Conservation (phyloP, 1,140 invertebrate genomes). For the Rhopalosiphum padi region DNA sequence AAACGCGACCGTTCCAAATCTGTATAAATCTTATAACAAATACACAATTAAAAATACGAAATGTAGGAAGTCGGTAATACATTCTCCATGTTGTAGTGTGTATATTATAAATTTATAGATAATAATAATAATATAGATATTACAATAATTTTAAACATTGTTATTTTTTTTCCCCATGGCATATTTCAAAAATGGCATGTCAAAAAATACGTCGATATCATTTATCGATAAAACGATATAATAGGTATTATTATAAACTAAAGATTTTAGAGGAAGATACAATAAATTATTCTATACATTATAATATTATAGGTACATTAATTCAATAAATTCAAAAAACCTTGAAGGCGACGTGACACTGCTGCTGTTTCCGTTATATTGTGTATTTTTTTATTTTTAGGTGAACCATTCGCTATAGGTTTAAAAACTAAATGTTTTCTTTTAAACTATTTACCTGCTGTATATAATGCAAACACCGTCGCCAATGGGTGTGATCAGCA, state of each 20-base stretch:
- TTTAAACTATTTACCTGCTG: neutral
- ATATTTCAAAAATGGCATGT: neutral
- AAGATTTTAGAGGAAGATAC: too few relatives aligned
- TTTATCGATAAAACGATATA: too few relatives aligned
- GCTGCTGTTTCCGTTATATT: neutral
- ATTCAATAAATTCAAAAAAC: neutral
- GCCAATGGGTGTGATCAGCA: neutral
- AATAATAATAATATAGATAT: neutral
- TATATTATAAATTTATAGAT: neutral
- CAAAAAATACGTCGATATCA: neutral
- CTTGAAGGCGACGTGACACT: too few relatives aligned
- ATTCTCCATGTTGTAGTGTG: neutral
- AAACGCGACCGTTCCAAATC: neutral
- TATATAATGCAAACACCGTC: too few relatives aligned
- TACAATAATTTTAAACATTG: neutral
- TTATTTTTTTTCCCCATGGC: neutral
- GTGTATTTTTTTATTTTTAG: neutral
- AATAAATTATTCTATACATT: neutral
- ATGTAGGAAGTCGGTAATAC: neutral
- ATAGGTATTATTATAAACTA: too few relatives aligned
- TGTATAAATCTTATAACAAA: neutral
- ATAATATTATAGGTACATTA: too few relatives aligned
- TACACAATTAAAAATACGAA: neutral
- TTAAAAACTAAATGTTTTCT: constrained; percentile 6
- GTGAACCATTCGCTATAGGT: neutral